These are phyloP conservation scores for Euclidia mi DNA, from an alignment of 2,888 invertebrate species.

Conservation along the genomic window DNA sequence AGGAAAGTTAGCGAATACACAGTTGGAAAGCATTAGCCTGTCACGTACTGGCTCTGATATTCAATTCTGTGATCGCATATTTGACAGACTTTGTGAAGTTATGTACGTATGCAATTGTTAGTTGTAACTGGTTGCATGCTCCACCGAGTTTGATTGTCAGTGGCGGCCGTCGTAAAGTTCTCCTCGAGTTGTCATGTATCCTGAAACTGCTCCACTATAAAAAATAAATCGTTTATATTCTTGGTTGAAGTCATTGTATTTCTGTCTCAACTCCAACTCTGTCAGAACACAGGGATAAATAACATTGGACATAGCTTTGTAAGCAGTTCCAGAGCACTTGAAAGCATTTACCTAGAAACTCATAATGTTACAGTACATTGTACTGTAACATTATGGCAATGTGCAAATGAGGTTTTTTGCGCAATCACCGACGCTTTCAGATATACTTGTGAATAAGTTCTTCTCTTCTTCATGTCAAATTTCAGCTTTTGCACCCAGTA, in stretches of 20 bases:
- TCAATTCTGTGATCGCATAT: too few relatives aligned
- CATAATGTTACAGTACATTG: constrained; percentile 12
- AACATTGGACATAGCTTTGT: constrained; percentile 51
- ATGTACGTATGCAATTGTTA: too few relatives aligned
- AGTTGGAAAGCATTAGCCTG: too few relatives aligned
- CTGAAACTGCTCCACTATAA: too few relatives aligned
- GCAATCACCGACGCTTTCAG: constrained; percentile 17
- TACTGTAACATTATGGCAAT: constrained; percentile 6
- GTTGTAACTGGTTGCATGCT: too few relatives aligned
- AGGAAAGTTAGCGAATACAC: too few relatives aligned
- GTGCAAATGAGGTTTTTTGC: constrained; percentile 27
- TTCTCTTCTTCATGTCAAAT: constrained; percentile 1
- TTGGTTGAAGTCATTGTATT: constrained; percentile 2
- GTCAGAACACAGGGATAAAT: constrained; percentile 31
- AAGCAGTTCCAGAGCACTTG: constrained; percentile 44
- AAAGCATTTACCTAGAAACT: constrained; percentile 46
- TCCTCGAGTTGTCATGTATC: too few relatives aligned
- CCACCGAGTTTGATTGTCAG: too few relatives aligned
- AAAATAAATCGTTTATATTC: too few relatives aligned
- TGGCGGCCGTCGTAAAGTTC: too few relatives aligned
- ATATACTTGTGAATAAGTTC: constrained; percentile 10
- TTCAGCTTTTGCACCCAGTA: not conserved
- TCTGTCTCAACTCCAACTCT: not conserved
- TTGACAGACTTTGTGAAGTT: too few relatives aligned
- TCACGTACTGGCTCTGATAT: too few relatives aligned